A percentile compares a stretch with the other conserved stretches of the same genome.
phyloP scores from a whole-genome alignment of 2,113 vertebrate species.

The Probosciger aterrimus region DNA sequence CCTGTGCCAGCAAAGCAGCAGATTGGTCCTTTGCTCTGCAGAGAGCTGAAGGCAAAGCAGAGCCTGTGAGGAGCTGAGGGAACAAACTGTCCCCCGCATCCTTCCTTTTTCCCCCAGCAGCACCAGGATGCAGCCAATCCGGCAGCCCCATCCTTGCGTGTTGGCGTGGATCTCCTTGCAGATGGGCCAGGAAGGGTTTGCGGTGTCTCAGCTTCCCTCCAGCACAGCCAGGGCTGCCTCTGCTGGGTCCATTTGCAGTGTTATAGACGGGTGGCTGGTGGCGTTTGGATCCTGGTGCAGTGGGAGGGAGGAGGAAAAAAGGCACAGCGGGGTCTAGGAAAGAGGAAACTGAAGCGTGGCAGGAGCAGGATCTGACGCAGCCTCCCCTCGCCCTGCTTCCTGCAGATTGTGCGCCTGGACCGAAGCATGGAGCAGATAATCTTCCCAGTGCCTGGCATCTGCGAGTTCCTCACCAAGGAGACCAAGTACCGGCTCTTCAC shows the following conservation, averaged over 20 bases:
- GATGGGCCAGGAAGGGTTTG: background rate
- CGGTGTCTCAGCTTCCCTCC: background rate
- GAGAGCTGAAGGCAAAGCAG: background rate
- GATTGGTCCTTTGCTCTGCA: background rate
- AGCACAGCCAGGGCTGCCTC: background rate
- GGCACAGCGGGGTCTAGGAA: background rate
- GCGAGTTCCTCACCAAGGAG: constrained; percentile 92
- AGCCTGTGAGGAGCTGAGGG: background rate
- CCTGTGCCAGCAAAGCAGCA: background rate
- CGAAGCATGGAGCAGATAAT: constrained; percentile 99
- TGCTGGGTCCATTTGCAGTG: fast-evolving
- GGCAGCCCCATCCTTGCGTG: background rate
- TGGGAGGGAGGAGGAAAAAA: background rate
- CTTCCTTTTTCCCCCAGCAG: background rate
- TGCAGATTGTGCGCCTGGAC: constrained; percentile 92
- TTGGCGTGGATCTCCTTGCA: background rate
- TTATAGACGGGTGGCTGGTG: fast-evolving
- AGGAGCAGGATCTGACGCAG: background rate
- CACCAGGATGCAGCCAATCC: background rate
- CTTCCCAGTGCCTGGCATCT: constrained; percentile 92
- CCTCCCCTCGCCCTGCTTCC: background rate
- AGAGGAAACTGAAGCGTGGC: background rate
- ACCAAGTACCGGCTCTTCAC: constrained; percentile 91
- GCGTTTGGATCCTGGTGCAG: background rate
- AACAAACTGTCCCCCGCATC: background rate